These are phyloP conservation scores for Calonectris borealis DNA, from an alignment of 2,113 vertebrate species.

Conservation along the genomic window DNA sequence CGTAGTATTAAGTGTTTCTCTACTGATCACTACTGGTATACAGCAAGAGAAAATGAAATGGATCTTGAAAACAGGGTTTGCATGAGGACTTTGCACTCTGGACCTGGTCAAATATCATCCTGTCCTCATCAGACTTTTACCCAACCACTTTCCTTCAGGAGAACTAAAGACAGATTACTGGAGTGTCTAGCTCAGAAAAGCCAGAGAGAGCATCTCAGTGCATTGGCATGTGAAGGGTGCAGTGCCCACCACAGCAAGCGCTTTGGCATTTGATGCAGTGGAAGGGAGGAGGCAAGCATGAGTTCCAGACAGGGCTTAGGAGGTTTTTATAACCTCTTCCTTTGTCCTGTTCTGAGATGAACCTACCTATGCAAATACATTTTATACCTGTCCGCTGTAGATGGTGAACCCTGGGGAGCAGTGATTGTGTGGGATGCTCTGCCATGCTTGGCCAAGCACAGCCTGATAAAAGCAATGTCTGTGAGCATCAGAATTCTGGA, in stretches of 20 bases:
- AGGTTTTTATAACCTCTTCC: not conserved
- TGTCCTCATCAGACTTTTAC: not conserved
- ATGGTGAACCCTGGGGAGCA: not conserved
- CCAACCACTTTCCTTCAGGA: not conserved
- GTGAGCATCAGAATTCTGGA: not conserved
- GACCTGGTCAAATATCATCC: not conserved
- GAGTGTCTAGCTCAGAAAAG: not conserved
- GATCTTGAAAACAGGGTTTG: not conserved
- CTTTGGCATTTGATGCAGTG: not conserved
- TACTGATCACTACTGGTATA: not conserved
- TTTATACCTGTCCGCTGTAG: not conserved
- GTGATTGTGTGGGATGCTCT: not conserved
- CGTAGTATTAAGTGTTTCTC: not conserved
- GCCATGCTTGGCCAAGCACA: not conserved
- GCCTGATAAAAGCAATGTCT: not conserved
- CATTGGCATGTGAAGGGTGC: not conserved
- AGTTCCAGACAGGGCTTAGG: not conserved
- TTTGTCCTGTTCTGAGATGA: not conserved
- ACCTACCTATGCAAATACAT: not conserved
- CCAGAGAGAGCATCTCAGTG: not conserved
- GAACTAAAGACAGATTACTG: not conserved
- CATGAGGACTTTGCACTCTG: not conserved
- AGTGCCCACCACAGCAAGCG: not conserved
- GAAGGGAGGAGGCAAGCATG: not conserved
- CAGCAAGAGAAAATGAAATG: not conserved